Conservation (phyloP, 1,140 invertebrate species). For the Neodiprion pinetum region DNA sequence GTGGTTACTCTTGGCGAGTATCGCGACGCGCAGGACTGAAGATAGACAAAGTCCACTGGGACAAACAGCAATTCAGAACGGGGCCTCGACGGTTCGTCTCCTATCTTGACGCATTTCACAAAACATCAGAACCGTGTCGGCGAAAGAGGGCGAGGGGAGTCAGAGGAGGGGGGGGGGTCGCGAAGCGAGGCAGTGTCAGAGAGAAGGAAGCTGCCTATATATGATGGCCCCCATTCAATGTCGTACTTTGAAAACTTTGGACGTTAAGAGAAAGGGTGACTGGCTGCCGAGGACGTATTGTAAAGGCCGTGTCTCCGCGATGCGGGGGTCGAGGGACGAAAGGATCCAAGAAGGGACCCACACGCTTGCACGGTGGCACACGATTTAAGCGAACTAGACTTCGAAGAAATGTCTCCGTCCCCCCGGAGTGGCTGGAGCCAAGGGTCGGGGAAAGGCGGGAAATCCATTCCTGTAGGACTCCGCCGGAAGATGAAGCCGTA, state of each 20-base stretch:
- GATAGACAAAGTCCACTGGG: background rate
- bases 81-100: background rate
- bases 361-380: background rate
- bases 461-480: background rate
- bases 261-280: constrained; percentile 60
- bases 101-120: constrained; percentile 6
- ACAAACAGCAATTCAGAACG: background rate
- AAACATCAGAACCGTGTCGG: constrained; percentile 40
- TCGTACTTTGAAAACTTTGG: constrained; percentile 61
- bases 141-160: constrained; percentile 26
- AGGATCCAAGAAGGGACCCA: background rate
- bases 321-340: background rate
- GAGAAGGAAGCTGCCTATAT: constrained; percentile 36
- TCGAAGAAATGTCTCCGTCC: too few relatives aligned
- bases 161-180: constrained; percentile 28
- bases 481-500: background rate
- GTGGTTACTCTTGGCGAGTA: background rate
- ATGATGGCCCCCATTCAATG: constrained; percentile 51
- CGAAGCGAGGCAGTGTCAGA: constrained; percentile 14
- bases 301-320: constrained; percentile 43
- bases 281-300: constrained; percentile 57
- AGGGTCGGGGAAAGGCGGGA: too few relatives aligned
- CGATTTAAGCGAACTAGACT: background rate
- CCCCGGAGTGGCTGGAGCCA: too few relatives aligned
- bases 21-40: background rate